These are phyloP conservation scores for Drosophila antonietae DNA, from an alignment of 2,888 invertebrate genomes.

Conservation along the genomic window DNA sequence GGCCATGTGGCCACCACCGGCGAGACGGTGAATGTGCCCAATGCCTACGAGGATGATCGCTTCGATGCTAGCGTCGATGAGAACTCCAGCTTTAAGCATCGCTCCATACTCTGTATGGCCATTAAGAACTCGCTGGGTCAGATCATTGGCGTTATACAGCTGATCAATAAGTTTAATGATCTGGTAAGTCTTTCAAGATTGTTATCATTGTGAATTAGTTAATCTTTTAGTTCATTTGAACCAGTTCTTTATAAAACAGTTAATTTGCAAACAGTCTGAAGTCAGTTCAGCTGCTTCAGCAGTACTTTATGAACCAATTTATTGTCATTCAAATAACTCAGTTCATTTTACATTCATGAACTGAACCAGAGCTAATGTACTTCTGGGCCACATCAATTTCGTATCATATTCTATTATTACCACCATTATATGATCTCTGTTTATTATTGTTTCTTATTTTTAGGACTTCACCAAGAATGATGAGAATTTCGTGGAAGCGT, in stretches of 20 bases:
- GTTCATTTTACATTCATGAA: not conserved
- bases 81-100: slow-evolving; percentile 92
- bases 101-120: slow-evolving; percentile 97
- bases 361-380: not conserved
- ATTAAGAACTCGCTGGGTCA: slow-evolving; percentile 96
- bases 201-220: not conserved
- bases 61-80: slow-evolving; percentile 96
- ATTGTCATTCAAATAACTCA: too few species aligned
- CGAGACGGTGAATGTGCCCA: slow-evolving; percentile 96
- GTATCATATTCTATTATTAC: not conserved
- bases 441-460: not conserved
- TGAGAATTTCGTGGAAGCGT: slow-evolving; percentile 98
- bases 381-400: not conserved
- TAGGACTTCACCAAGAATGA: slow-evolving; percentile 95
- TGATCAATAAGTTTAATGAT: slow-evolving; percentile 96
- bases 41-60: slow-evolving; percentile 94
- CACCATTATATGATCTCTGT: not conserved
- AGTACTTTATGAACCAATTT: not conserved
- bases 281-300: not conserved
- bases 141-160: slow-evolving; percentile 96
- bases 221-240: not conserved
- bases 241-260: not conserved
- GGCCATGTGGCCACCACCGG: slow-evolving; percentile 97
- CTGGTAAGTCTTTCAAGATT: slow-evolving; percentile 84
- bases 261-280: not conserved